A percentile compares a stretch with the other conserved stretches of the same genome.
Conservation (phyloP, 2,888 invertebrate genomes). For the Cyclophora punctaria region DNA sequence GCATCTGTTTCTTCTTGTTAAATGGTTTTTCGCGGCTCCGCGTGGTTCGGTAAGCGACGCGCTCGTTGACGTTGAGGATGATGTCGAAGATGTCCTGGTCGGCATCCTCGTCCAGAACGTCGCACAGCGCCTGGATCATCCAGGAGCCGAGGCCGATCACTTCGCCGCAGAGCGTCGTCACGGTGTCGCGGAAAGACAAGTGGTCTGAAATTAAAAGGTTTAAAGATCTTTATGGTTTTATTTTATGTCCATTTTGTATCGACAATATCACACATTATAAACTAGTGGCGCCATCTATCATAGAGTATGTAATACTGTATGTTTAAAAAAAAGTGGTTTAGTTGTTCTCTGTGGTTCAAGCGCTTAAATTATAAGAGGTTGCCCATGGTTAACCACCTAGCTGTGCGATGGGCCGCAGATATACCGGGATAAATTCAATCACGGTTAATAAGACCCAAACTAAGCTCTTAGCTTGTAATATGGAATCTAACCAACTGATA, state of each 20-base stretch:
- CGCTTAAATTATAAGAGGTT: not conserved
- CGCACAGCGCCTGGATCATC: conserved; percentile 13
- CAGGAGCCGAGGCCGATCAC: conserved; percentile 4
- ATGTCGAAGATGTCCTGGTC: not conserved
- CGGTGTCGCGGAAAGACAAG: conserved; percentile 7
- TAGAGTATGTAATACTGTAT: not conserved
- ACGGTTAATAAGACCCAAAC: too few species aligned
- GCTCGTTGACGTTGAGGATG: not conserved
- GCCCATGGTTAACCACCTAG: not conserved
- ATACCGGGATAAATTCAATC: too few species aligned
- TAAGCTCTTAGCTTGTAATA: too few species aligned
- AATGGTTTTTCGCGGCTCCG: not conserved
- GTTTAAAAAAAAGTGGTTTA: not conserved
- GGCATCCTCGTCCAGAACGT: conserved; percentile 2
- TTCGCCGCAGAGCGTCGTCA: too few species aligned
- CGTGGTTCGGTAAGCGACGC: not conserved
- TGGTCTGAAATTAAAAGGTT: conserved; percentile 3
- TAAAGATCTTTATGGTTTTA: too few species aligned
- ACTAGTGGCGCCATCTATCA: not conserved
- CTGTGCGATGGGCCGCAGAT: too few species aligned
- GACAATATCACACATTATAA: not conserved
- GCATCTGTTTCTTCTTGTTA: conserved; percentile 9
- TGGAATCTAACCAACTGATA: too few species aligned
- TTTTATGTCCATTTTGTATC: too few species aligned
- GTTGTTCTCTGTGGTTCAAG: not conserved